These are phyloP conservation scores for Pterocles orientalis DNA, from an alignment of 2,113 vertebrate genomes.

Conservation along the genomic window DNA sequence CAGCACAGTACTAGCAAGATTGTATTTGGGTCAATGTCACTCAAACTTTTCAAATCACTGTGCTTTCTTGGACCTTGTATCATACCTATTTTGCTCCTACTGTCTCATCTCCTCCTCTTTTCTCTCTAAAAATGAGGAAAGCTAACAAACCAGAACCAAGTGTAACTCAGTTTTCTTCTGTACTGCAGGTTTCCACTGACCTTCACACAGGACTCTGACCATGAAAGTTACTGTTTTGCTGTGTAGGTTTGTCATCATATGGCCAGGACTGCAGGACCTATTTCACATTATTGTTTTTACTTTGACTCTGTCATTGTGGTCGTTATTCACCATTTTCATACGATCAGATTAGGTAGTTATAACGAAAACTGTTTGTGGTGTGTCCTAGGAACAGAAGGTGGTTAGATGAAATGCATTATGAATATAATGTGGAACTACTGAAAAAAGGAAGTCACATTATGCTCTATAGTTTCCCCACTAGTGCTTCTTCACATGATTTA, in stretches of 20 bases:
- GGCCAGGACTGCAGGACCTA: neutral
- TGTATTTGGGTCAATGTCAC: conserved; percentile 54
- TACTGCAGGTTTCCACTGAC: neutral
- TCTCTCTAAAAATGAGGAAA: conserved; percentile 28
- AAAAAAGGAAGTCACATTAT: neutral
- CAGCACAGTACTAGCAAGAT: conserved; percentile 27
- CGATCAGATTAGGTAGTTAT: neutral
- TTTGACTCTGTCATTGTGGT: neutral
- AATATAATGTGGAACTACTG: neutral
- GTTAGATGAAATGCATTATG: neutral
- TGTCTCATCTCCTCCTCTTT: neutral
- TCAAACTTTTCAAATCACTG: conserved; percentile 35
- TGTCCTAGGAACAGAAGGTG: neutral
- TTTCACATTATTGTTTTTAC: neutral
- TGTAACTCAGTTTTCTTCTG: neutral
- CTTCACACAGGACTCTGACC: neutral
- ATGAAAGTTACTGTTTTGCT: neutral
- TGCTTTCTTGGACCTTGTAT: conserved; percentile 5
- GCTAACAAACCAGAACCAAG: conserved; percentile 1
- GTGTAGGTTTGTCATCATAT: neutral
- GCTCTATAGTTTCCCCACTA: neutral
- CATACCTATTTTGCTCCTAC: neutral
- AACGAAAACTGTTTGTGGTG: neutral
- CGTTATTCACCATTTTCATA: neutral
- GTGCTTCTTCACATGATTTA: neutral